Percentiles rank a stretch among this genome's conserved stretches.
phyloP scores from a whole-genome alignment of 2,113 vertebrate genomes.

The Trogon melanurus region DNA sequence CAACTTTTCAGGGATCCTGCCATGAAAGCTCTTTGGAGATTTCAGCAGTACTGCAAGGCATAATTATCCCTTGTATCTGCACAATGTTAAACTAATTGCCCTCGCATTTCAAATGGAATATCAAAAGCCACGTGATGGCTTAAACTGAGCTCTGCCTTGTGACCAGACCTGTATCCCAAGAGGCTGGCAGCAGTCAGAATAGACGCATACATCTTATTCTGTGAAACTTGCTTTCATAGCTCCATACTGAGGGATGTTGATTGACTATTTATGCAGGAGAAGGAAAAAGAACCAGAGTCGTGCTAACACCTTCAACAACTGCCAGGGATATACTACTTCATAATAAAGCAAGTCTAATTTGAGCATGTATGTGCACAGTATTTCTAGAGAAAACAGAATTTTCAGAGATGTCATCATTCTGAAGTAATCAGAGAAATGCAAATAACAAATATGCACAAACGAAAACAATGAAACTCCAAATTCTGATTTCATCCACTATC shows the following conservation, averaged over 20 bases:
- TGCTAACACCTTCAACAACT: neutral
- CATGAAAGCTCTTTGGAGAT: constrained; percentile 21
- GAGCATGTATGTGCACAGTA: neutral
- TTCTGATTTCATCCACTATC: neutral
- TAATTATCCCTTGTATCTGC: constrained; percentile 66
- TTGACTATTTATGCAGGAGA: neutral
- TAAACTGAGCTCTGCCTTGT: constrained; percentile 24
- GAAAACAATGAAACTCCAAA: neutral
- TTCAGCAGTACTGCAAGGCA: constrained; percentile 24
- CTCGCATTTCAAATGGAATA: constrained; percentile 18
- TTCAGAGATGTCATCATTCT: neutral
- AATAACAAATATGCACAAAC: neutral
- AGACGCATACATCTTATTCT: neutral
- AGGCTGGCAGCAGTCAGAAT: neutral
- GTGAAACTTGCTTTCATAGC: neutral
- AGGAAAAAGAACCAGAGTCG: neutral
- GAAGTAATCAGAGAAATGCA: neutral
- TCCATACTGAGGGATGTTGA: neutral
- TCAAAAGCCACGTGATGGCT: constrained; percentile 18
- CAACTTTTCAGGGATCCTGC: constrained; percentile 25
- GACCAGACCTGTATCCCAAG: neutral
- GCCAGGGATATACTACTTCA: neutral
- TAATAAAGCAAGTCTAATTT: neutral
- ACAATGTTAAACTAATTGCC: constrained; percentile 65
- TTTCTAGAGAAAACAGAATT: neutral